These are phyloP conservation scores for Notocelia uddmanniana DNA, from an alignment of 2,888 invertebrate species.

Conservation along the genomic window DNA sequence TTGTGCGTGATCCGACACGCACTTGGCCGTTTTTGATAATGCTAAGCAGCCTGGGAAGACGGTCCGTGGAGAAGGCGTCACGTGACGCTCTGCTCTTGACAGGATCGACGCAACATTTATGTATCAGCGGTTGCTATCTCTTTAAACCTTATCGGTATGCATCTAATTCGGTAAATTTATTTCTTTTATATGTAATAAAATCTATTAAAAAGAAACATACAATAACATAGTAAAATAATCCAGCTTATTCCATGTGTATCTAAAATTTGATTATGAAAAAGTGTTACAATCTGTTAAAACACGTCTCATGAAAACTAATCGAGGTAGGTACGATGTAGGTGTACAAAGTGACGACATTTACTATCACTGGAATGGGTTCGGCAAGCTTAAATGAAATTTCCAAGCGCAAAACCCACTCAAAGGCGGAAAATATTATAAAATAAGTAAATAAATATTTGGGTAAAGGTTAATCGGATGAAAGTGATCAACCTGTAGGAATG, in stretches of 20 bases:
- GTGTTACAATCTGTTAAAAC: neutral
- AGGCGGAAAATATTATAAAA: neutral
- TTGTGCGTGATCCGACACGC: too few relatives aligned
- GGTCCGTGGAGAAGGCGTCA: neutral
- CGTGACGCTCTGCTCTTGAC: constrained; percentile 18
- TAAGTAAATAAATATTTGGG: constrained; percentile 7
- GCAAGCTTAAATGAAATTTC: constrained; percentile 23
- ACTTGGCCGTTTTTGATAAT: neutral
- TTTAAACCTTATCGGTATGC: neutral
- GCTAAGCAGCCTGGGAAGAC: neutral
- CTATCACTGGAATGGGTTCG: constrained; percentile 2
- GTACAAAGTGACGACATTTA: neutral
- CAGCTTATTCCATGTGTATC: neutral
- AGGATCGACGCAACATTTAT: neutral
- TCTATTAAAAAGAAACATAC: too few relatives aligned
- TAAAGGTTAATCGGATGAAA: neutral
- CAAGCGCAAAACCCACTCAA: constrained; percentile 11
- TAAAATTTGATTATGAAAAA: neutral
- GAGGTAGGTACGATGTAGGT: neutral
- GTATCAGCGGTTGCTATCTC: neutral
- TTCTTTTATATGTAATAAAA: too few relatives aligned
- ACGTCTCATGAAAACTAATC: constrained; percentile 2
- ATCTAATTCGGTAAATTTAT: neutral
- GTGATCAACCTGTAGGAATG: too few relatives aligned
- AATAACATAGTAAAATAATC: too few relatives aligned